Conservation (phyloP, 2,888 invertebrate species). For the Marronus borbonicus region DNA sequence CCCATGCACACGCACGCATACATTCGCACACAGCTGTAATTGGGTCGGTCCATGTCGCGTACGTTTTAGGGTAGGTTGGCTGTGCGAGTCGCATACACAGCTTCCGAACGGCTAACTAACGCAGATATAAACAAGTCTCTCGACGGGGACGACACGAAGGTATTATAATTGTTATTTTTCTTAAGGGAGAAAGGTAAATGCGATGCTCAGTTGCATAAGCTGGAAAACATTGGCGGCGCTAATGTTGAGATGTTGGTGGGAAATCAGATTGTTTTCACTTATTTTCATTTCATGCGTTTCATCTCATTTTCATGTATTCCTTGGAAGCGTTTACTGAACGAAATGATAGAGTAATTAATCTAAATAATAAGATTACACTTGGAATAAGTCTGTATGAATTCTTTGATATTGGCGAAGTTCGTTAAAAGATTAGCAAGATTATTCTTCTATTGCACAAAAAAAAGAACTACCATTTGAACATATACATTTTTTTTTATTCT, state of each 20-base stretch:
- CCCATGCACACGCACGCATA: conserved; percentile 58
- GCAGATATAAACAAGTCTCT: conserved; percentile 19
- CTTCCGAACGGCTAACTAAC: conserved; percentile 26
- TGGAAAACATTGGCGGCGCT: not conserved
- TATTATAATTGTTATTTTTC: conserved; percentile 10
- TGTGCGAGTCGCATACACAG: conserved; percentile 22
- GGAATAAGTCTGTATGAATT: too few relatives aligned
- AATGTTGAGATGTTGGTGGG: not conserved
- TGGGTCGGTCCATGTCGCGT: conserved; percentile 63
- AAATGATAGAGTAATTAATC: too few relatives aligned
- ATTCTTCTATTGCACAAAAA: too few relatives aligned
- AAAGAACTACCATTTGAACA: too few relatives aligned
- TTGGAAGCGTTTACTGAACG: too few relatives aligned
- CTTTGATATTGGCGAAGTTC: too few relatives aligned
- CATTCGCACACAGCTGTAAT: conserved; percentile 62
- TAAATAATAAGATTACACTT: too few relatives aligned
- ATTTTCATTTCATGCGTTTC: too few relatives aligned
- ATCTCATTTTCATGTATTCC: too few relatives aligned
- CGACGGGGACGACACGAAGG: not conserved
- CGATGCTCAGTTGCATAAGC: not conserved
- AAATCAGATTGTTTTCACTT: too few relatives aligned
- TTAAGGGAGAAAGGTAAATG: not conserved
- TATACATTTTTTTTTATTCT: too few relatives aligned
- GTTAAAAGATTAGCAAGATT: too few relatives aligned
- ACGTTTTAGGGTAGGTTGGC: conserved; percentile 62